Evolutionary conservation across 2,888 invertebrate genomes (phyloP).

Genomic region (Ellobium chinense): DNA sequence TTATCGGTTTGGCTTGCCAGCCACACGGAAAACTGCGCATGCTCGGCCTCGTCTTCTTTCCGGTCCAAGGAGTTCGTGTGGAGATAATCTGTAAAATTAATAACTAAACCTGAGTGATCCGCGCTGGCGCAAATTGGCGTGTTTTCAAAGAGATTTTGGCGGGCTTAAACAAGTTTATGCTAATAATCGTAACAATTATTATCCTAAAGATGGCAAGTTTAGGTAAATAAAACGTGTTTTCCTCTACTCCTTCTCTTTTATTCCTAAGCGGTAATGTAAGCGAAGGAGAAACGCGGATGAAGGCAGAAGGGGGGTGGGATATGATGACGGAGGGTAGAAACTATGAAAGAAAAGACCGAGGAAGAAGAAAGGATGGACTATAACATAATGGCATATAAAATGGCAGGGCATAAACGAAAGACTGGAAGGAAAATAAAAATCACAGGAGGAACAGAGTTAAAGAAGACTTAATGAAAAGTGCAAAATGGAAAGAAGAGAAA

Average conservation of each 20-base stretch:
- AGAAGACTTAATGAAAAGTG: no score
- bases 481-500: not conserved
- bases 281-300: not conserved
- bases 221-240: not conserved
- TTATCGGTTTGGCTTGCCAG: slow-evolving; percentile 17
- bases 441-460: no score
- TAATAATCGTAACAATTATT: slow-evolving; percentile 47
- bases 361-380: no score
- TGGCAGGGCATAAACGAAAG: no score
- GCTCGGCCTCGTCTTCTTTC: not conserved
- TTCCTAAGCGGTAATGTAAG: not conserved
- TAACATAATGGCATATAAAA: no score
- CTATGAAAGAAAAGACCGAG: no score
- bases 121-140: slow-evolving; percentile 9
- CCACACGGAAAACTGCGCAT: no score
- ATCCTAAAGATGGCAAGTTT: slow-evolving; percentile 19
- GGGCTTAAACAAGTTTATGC: slow-evolving; percentile 22
- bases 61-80: slow-evolving; percentile 14
- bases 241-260: not conserved
- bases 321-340: no score
- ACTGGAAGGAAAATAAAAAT: no score
- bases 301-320: no score
- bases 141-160: slow-evolving; percentile 13
- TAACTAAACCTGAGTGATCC: slow-evolving; percentile 17
- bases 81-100: slow-evolving; percentile 36